Conservation (phyloP, 2,113 vertebrate species). For the Falcunculus frontatus region DNA sequence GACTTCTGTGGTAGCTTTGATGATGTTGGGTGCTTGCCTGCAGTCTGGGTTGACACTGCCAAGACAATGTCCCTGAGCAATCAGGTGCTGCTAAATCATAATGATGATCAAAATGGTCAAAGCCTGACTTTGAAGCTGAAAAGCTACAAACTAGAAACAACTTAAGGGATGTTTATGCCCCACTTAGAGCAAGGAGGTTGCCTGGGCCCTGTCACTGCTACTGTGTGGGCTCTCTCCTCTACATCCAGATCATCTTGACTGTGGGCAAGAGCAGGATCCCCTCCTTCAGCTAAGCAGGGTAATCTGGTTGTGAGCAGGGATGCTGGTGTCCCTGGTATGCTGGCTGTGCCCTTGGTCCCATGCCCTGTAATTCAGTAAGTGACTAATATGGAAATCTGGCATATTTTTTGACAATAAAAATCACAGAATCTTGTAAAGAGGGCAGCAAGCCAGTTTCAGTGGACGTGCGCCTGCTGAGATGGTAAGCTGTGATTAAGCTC, state of each 20-base stretch:
- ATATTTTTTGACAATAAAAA: background rate
- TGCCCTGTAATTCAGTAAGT: background rate
- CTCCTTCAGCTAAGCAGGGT: background rate
- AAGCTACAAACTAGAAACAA: background rate
- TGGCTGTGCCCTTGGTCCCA: fast-evolving
- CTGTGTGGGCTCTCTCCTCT: background rate
- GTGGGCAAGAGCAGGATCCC: background rate
- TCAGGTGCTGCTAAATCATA: background rate
- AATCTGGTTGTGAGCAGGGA: background rate
- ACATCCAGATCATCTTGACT: background rate
- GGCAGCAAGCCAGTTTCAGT: background rate
- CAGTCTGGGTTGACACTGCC: background rate
- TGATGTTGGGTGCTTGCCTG: background rate
- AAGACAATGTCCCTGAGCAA: background rate
- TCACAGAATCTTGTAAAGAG: background rate
- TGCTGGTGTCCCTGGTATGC: background rate
- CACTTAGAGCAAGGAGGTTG: background rate
- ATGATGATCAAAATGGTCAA: background rate
- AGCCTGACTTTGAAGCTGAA: background rate
- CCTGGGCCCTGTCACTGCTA: background rate
- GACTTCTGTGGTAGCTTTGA: background rate
- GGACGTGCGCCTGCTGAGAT: background rate
- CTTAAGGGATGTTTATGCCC: background rate
- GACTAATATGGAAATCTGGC: background rate
- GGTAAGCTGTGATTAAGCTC: background rate